Evolutionary conservation across 2,797 vertebrate genomes (phyloP), one percentile per base, ranked within the genome.

Genomic region (Parauchenoglanis punctatus): DNA sequence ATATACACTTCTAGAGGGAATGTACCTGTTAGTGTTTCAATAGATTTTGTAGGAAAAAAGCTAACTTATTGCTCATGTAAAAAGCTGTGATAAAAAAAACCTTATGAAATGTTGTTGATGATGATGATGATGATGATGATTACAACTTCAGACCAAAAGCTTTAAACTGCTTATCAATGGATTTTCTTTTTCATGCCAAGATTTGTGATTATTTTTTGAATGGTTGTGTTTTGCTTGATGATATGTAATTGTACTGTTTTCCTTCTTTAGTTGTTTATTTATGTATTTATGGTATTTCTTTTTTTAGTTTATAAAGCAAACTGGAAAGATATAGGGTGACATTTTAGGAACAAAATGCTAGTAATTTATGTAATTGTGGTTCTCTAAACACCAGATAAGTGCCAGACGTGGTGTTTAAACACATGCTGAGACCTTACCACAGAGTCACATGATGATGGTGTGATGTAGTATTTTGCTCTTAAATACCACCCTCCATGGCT

Each of bases 101-200:
- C 89, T 91, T 87, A 92, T 91, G 58, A 91, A 91, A 82, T 90
- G 92, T 78, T 89, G 86, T 6, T 49, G 46, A 49, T 49, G 46
- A 83, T 87, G 84, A 90, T 84, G 83, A 84, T 90, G 92, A 87
- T 94, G 95, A 94, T 76, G 75, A 56, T 10, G 49, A 28, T 78
- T 28, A 78, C 1, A 7, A 96, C 95, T 96, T 95, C 95, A 96
- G 94, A 97, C 96, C 96, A 97, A 97, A 97, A 97, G 95, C 95
- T 95, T 96, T 95, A 94, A 93, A 91, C 88, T 95, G 91, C 94
- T 93, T 96, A 94, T 95, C 92, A 91, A 76, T 89, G 92, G 90
- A 92, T 93, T 93, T 94, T 93, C 92, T 92, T 94, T 92, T 94
- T 93, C 93, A 94, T 94, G 93, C 92, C 88, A 88, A 92, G 90